Evolutionary conservation across 2,113 vertebrate species (phyloP).

Genomic region (Ophthalmolycus amberensis): DNA sequence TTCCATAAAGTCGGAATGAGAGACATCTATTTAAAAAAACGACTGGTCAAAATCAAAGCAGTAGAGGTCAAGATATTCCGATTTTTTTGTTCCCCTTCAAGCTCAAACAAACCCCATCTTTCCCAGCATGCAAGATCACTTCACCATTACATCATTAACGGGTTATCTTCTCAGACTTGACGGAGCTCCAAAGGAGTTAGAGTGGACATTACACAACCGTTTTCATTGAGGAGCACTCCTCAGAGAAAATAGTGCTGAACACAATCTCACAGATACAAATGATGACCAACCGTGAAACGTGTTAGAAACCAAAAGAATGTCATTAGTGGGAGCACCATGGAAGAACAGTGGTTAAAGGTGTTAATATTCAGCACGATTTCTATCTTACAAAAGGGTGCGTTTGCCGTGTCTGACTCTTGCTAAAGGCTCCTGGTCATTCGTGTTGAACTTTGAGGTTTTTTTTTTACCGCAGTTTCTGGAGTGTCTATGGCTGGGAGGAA

Average conservation of each 20-base stretch:
- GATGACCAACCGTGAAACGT: background rate
- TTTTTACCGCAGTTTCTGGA: constrained; percentile 53
- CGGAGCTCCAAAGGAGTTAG: background rate
- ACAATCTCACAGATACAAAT: background rate
- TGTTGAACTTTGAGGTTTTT: constrained; percentile 55
- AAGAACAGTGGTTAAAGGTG: background rate
- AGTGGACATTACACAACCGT: background rate
- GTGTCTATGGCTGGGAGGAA: constrained; percentile 64
- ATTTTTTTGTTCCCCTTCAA: background rate
- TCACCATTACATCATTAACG: background rate
- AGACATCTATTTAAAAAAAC: too few species aligned
- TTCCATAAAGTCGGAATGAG: background rate
- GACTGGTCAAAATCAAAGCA: background rate
- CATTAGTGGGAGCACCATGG: background rate
- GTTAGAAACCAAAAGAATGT: background rate
- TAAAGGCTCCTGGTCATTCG: constrained; percentile 66
- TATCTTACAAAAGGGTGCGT: background rate
- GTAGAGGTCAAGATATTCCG: background rate
- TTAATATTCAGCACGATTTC: constrained; percentile 37
- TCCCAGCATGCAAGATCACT: background rate
- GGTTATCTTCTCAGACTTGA: background rate
- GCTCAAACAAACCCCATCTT: background rate
- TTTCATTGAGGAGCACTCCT: background rate
- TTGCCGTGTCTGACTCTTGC: constrained; percentile 39
- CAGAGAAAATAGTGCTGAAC: background rate